Base-by-base conservation (phyloP, 2,888 invertebrate species). In the Drosophila maculinotata region DNA sequence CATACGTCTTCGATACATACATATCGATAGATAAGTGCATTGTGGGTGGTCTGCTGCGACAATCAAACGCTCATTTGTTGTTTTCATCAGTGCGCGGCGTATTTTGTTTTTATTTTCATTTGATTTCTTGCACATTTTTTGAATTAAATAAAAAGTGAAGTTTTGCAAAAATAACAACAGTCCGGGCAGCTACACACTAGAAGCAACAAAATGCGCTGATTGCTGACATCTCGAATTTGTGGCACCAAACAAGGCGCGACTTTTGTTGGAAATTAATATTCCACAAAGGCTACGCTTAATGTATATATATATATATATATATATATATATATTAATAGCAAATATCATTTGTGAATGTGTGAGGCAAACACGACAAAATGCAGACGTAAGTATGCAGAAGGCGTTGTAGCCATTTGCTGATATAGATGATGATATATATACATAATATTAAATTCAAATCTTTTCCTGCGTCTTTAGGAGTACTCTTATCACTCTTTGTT, bases 1-100 rank as follows among this genome's bases (percentile, higher is more conserved):
- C 10, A 10, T 7, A 1, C 17, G 3, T 31, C 8, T 33, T 39
- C 58, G 67, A 73, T 49, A 33, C 20, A 20, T 49, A 10, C 12
- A 2, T 9, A 6, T 6, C 69, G 69, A 69, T 69, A 64, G 7
- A 41, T 10, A 14, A 31, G 3, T 31, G 31, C 75, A 44, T 56
- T 54, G 76, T 76, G 75, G 75, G 79, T 79, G 79, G 79, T 66
- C 80, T 48, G 52, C 59, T 54, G 42, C 31, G 38, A 65, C 48
- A 66, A 45, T 77, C 69, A 69, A 69, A 64, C 59, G 39, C 30
- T 79, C 62, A 57, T 66, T 80, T 76, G 80, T 79, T 76, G 76
- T 58, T 53, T 66, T 57, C 23, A 26, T 23, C 17, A 51, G 42
- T 56, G 39, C 39, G 52, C 42, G 64, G 48, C 51, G 75, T 48